These are phyloP conservation scores for Peromyscus eremicus DNA, from an alignment of 2,797 vertebrate species.

Conservation along the genomic window DNA sequence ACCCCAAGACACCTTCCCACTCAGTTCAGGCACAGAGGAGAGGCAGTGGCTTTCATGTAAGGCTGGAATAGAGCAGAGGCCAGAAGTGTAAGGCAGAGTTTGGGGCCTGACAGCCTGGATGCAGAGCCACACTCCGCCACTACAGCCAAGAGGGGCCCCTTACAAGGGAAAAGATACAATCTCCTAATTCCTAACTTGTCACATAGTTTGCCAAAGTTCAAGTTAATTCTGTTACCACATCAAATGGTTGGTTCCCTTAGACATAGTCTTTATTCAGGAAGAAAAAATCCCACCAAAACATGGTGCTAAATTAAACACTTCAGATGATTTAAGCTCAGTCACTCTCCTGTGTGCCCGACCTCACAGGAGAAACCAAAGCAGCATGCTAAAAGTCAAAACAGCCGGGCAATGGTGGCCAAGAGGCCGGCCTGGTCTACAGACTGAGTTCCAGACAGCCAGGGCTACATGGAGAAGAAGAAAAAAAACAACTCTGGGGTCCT, in stretches of 20 bases:
- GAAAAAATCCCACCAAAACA: neutral
- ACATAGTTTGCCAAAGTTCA: slow-evolving; percentile 50
- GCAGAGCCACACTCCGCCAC: neutral
- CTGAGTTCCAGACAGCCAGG: neutral
- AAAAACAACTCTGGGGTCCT: neutral
- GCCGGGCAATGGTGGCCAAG: neutral
- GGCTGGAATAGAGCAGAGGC: neutral
- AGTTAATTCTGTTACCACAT: neutral
- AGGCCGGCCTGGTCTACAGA: neutral
- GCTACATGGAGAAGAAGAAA: neutral
- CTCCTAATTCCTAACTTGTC: neutral
- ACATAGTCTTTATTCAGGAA: slow-evolving; percentile 15
- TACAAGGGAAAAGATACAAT: slow-evolving; percentile 50
- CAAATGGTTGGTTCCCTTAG: slow-evolving; percentile 49
- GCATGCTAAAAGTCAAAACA: slow-evolving; percentile 16
- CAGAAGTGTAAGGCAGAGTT: neutral
- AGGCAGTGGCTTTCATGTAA: neutral
- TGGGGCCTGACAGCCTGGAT: neutral
- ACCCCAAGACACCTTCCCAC: neutral
- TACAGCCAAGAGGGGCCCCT: slow-evolving; percentile 23
- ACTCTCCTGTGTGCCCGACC: neutral
- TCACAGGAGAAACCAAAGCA: slow-evolving; percentile 37
- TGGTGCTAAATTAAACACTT: neutral
- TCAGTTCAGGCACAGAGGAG: neutral
- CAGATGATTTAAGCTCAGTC: neutral